Base-by-base conservation (phyloP, 2,113 vertebrate species). In the Trichechus manatus region DNA sequence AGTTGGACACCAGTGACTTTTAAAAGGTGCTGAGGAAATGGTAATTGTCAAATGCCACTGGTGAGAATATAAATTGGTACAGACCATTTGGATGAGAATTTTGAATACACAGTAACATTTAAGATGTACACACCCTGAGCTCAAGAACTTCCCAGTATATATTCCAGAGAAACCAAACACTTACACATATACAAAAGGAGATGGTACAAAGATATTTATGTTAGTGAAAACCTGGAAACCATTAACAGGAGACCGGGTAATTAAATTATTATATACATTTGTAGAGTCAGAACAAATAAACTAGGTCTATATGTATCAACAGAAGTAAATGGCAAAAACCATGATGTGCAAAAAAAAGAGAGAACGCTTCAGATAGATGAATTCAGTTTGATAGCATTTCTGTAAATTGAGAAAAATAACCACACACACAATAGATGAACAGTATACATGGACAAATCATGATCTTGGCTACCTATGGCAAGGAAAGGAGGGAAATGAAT, bases 261-360 rank as follows among this genome's bases (percentile, higher is more conserved):
- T 44, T 68, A 80, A 81, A 66, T 23, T n/a, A 4, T 50, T 25
- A 86, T 64, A n/a, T 86, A 53, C 39, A 44, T 79, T 81, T 75
- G 20, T 70, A 50, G 27, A 68, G 81, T 68, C 66, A 95, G 50
- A 89, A 72, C 72, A 19, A 89, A 84, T 56, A 6, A 75, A 66
- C 29, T 50, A 79, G 17, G 23, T 74, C 22, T 85, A 0, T 25
- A 82, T 64, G 11, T 75, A 93, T 50, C 66, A 90, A 82, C 5
- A 59, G 79, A 96, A 85, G 36, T 64, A 56, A 89, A 81, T 33
- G 68, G n/a, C n/a, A 68, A 82, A 56, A 94, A 39, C 39, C 64
- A 80, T 22, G 3, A 25, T 33, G 25, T 47, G 17, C 33, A 66
- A 42, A 61, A 74, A 9, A 56, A 11, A 56, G 53, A 56, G 53